Evolutionary conservation across 2,888 invertebrate species (phyloP).

Genomic region (Anthophora plumipes): DNA sequence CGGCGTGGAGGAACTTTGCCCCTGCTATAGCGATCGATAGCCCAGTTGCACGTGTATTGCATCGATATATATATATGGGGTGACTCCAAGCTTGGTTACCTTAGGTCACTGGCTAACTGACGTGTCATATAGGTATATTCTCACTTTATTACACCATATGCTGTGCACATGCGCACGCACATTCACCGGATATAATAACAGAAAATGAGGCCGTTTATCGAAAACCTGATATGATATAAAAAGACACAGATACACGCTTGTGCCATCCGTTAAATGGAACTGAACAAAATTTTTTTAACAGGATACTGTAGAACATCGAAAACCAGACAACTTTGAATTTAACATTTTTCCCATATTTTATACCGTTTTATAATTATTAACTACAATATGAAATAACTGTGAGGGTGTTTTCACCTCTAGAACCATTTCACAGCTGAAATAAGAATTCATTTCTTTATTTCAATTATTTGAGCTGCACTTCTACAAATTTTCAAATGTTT

Average conservation of each 20-base stretch:
- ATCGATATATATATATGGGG: slow-evolving; percentile 77
- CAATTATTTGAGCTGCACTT: no score
- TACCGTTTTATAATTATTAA: no score
- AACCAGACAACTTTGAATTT: no score
- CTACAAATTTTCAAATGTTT: no score
- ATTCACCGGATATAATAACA: slow-evolving; percentile 67
- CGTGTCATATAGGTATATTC: slow-evolving; percentile 72
- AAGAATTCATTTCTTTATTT: no score
- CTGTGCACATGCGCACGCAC: slow-evolving; percentile 67
- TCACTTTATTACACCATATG: slow-evolving; percentile 67
- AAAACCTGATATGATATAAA: slow-evolving; percentile 63
- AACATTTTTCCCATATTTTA: no score
- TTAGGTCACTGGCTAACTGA: slow-evolving; percentile 80
- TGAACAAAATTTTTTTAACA: no score
- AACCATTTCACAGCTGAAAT: no score
- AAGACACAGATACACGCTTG: slow-evolving; percentile 56
- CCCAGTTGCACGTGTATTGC: slow-evolving; percentile 82
- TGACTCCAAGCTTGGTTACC: slow-evolving; percentile 71
- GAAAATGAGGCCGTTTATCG: slow-evolving; percentile 65
- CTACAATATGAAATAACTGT: no score
- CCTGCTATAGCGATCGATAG: slow-evolving; percentile 79
- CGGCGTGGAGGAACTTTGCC: slow-evolving; percentile 77
- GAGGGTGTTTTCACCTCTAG: no score
- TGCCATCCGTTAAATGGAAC: slow-evolving; percentile 50
- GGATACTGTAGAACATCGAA: no score